Base-by-base conservation (phyloP, 2,888 invertebrate genomes). In the Syrphus vitripennis region DNA sequence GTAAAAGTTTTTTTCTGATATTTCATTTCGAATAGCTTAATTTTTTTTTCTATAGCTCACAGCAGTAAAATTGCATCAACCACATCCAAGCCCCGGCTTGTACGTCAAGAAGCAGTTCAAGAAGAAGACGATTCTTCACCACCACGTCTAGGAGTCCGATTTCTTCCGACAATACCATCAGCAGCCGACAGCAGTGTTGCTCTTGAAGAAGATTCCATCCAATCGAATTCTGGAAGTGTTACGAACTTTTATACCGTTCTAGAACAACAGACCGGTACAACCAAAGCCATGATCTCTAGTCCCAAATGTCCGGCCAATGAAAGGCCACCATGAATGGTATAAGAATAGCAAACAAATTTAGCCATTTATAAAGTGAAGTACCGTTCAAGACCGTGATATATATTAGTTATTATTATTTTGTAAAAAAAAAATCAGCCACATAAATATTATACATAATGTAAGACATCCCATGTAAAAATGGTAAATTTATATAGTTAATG, bases 41-140 rank as follows among this genome's bases (percentile, higher is more conserved):
- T 14, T 63, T 65, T 74, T 29, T 74, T 26, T 24, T 29, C 84
- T 83, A 2, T 69, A 91, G 92, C 91, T 14, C 91, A 94, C 86
- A 90, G 89, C 80, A 90, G 89, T 69, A 92, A 92, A 72, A 87
- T 89, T 16, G 83, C 77, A 53, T 88, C 89, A 10, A 87, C 88
- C 0, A 90, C 94, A 70, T 89, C 86, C 5, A 96, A 96, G 91
- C 97, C 96, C 7, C 94, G 96, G 24, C 93, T 97, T 67, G 96
- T 96, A 48, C 94, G 97, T 7, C 97, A 97, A 92, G 94, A 95
- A 89, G 97, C 97, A 14, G 94, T 97, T 81, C 95, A 95, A 90
- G 96, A 96, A 89, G 97, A 97, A 87, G 96, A 96, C 59, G 92
- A 92, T 63, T 90, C 91, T 5, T 92, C 92, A 67, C 92, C 92